These are phyloP conservation scores for Salarias fasciatus DNA, from an alignment of 2,797 vertebrate species.

Conservation along the genomic window DNA sequence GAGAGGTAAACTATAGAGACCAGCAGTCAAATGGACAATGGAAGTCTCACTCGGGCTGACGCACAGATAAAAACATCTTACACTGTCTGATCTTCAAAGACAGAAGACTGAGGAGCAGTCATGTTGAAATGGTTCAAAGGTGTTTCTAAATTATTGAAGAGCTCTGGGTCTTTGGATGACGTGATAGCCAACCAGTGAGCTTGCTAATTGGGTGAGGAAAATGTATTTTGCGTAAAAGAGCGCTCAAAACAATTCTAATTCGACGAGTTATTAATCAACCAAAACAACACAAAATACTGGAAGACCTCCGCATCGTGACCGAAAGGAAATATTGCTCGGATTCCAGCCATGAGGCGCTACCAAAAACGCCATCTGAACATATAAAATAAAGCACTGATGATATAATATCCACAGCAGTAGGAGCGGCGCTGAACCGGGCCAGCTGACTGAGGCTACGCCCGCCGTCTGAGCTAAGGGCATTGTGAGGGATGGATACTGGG, in stretches of 20 bases:
- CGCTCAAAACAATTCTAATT: conserved; percentile 8
- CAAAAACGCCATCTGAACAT: conserved; percentile 34
- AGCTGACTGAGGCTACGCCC: conserved; percentile 45
- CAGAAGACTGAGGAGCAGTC: conserved; percentile 64
- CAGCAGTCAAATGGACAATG: conserved; percentile 73
- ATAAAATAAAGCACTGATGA: conserved; percentile 45
- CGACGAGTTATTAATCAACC: conserved; percentile 4
- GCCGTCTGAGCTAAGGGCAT: conserved; percentile 51
- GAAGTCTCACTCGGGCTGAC: conserved; percentile 52
- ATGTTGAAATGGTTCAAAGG: conserved; percentile 65
- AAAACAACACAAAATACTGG: not conserved
- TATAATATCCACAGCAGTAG: conserved; percentile 33
- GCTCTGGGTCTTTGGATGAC: conserved; percentile 50
- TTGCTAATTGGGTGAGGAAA: conserved; percentile 35
- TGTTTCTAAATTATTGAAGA: conserved; percentile 65
- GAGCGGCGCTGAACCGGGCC: conserved; percentile 24
- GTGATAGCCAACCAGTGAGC: conserved; percentile 46
- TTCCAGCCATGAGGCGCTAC: conserved; percentile 26
- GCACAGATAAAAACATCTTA: conserved; percentile 71
- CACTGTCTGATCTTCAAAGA: conserved; percentile 74
- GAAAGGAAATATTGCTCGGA: conserved; percentile 2
- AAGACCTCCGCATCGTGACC: not conserved
- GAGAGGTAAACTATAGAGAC: conserved; percentile 72
- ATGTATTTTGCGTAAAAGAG: conserved; percentile 6
- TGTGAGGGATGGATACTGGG: conserved; percentile 66